These are phyloP conservation scores for Macrophya alboannulata DNA, from an alignment of 2,888 invertebrate genomes.

Conservation along the genomic window DNA sequence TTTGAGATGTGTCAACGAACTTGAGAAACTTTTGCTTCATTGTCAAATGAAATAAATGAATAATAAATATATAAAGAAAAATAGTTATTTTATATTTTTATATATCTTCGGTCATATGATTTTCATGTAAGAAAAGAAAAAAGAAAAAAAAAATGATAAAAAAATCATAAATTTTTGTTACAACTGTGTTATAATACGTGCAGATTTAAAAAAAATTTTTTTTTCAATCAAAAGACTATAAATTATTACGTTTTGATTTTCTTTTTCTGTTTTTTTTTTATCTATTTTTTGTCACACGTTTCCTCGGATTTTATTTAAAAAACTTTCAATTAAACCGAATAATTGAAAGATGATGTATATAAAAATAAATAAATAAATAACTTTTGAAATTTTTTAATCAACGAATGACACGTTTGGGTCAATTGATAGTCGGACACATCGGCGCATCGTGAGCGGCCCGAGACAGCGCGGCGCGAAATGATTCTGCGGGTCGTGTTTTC, in stretches of 20 bases:
- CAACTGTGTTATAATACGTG: not conserved
- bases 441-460: slow-evolving; percentile 53
- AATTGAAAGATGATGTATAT: not conserved
- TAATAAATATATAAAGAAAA: not conserved
- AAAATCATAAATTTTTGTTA: not conserved
- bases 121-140: too few species aligned
- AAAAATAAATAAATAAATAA: not conserved
- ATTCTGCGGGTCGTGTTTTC: slow-evolving; percentile 68
- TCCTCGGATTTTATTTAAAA: not conserved
- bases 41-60: not conserved
- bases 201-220: too few species aligned
- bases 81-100: not conserved
- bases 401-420: slow-evolving; percentile 7
- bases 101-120: not conserved
- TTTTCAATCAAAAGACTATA: not conserved
- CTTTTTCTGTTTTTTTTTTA: not conserved
- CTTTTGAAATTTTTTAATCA: slow-evolving; percentile 10
- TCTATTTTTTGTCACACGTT: not conserved
- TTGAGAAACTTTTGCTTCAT: slow-evolving; percentile 5
- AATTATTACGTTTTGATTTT: not conserved
- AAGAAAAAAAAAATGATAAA: not conserved
- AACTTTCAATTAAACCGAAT: not conserved
- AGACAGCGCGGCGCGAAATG: slow-evolving; percentile 73
- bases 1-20: slow-evolving; percentile 4
- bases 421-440: slow-evolving; percentile 41